These are phyloP conservation scores for Actinostola sp. DNA, from an alignment of 92 coral and sea anemone species.

Conservation along the genomic window DNA sequence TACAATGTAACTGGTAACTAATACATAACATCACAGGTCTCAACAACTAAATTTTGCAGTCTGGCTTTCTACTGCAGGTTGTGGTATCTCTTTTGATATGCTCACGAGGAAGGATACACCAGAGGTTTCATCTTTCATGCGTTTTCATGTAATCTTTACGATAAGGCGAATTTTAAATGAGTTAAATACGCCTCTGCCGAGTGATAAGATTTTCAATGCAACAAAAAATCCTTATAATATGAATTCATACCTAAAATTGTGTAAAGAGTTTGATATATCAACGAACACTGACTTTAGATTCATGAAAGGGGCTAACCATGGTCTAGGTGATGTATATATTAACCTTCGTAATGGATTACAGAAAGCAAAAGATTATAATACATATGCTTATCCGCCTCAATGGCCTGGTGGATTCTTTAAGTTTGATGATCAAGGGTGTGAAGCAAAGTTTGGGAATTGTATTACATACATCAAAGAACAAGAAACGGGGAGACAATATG, in stretches of 20 bases:
- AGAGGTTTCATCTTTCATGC: neutral
- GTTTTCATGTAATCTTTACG: slow-evolving; percentile 49
- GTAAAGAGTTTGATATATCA: slow-evolving; percentile 29
- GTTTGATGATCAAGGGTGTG: no score
- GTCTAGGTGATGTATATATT: no score
- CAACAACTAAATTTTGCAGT: slow-evolving; percentile 55
- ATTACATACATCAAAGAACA: no score
- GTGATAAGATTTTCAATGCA: slow-evolving; percentile 22
- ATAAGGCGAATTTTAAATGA: slow-evolving; percentile 31
- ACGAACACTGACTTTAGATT: slow-evolving; percentile 32
- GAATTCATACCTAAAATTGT: slow-evolving; percentile 11
- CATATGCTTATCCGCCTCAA: no score
- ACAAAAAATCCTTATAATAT: slow-evolving; percentile 13
- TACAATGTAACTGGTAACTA: no score
- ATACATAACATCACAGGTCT: no score
- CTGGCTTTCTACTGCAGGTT: slow-evolving; percentile 46
- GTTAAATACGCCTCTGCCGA: slow-evolving; percentile 24
- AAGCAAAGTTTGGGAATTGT: no score
- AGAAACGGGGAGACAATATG: slow-evolving; percentile 26
- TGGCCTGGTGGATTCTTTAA: no score
- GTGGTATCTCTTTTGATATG: slow-evolving; percentile 29
- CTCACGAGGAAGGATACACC: neutral
- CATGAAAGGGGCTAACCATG: neutral
- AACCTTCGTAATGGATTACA: no score
- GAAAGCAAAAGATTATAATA: no score